phyloP scores from a whole-genome alignment of 2,113 vertebrate species.

The Gadus macrocephalus region DNA sequence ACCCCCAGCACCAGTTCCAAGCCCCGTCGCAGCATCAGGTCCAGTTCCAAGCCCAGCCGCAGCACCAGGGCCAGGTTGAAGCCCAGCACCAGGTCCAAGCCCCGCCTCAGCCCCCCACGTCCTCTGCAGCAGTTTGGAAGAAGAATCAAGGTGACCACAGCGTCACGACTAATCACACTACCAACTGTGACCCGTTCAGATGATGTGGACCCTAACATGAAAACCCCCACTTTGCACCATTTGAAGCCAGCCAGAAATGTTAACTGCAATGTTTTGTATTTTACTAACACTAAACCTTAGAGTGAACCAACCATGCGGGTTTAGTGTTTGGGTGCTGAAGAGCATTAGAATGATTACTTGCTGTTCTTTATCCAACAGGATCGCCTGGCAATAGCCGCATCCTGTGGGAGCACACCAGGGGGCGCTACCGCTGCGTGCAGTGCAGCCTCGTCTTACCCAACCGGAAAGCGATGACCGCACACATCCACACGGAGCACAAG shows the following conservation, averaged over 20 bases:
- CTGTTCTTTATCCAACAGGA: slow-evolving; percentile 57
- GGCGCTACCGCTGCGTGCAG: slow-evolving; percentile 87
- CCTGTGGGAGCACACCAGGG: slow-evolving; percentile 91
- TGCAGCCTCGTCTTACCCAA: slow-evolving; percentile 77
- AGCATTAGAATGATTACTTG: background rate
- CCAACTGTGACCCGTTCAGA: too few species aligned
- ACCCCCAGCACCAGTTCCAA: background rate
- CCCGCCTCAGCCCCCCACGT: slow-evolving; percentile 47
- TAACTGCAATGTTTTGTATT: background rate
- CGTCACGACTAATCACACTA: too few species aligned
- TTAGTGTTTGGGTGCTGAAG: background rate
- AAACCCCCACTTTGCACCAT: background rate
- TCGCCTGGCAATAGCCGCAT: slow-evolving; percentile 79
- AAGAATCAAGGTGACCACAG: slow-evolving; percentile 83
- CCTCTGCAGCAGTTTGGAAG: slow-evolving; percentile 81
- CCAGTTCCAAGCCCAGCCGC: background rate
- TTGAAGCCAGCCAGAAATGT: background rate
- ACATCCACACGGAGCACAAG: slow-evolving; percentile 78
- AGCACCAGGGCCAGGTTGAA: background rate
- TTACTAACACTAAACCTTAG: background rate
- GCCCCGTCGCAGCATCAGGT: background rate
- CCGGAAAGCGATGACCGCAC: slow-evolving; percentile 83
- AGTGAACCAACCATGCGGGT: background rate
- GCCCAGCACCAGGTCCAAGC: background rate
- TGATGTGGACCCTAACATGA: too few species aligned